Evolutionary conservation across 1,140 invertebrate genomes (phyloP).

Genomic region (Daktulosphaira vitifoliae): DNA sequence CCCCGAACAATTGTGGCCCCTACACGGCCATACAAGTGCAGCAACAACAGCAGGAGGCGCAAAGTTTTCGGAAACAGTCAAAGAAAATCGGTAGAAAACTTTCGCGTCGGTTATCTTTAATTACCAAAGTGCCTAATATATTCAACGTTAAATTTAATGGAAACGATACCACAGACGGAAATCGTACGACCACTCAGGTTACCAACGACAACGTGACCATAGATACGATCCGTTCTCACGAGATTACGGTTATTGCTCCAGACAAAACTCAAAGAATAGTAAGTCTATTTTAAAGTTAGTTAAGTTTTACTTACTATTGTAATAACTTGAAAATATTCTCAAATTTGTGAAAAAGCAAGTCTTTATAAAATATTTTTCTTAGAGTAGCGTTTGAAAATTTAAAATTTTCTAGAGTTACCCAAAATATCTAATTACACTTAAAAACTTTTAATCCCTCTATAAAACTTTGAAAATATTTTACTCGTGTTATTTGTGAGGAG

Average conservation of each 20-base stretch:
- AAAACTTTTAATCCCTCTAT: too few species aligned
- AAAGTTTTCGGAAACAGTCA: constrained; percentile 38
- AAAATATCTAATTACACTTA: too few species aligned
- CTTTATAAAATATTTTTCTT: too few species aligned
- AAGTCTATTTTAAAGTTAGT: too few species aligned
- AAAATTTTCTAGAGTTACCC: too few species aligned
- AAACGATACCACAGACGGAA: constrained; percentile 15
- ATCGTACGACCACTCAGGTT: constrained; percentile 39
- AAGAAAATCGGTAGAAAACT: constrained; percentile 46
- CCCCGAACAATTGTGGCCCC: neutral
- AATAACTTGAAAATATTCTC: too few species aligned
- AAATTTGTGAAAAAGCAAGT: too few species aligned
- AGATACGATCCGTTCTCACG: constrained; percentile 42
- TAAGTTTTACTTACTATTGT: too few species aligned
- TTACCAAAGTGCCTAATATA: constrained; percentile 47
- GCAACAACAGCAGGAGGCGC: constrained; percentile 33
- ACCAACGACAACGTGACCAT: constrained; percentile 41
- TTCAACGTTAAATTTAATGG: constrained; percentile 39
- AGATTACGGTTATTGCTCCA: constrained; percentile 48
- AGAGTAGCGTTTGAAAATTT: too few species aligned
- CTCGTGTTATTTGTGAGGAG: too few species aligned
- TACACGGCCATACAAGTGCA: too few species aligned
- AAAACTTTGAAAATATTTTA: too few species aligned
- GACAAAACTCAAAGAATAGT: constrained; percentile 49
- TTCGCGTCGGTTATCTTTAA: constrained; percentile 47